Conservation (phyloP, 2,797 vertebrate genomes). For the Sylvilagus floridanus region DNA sequence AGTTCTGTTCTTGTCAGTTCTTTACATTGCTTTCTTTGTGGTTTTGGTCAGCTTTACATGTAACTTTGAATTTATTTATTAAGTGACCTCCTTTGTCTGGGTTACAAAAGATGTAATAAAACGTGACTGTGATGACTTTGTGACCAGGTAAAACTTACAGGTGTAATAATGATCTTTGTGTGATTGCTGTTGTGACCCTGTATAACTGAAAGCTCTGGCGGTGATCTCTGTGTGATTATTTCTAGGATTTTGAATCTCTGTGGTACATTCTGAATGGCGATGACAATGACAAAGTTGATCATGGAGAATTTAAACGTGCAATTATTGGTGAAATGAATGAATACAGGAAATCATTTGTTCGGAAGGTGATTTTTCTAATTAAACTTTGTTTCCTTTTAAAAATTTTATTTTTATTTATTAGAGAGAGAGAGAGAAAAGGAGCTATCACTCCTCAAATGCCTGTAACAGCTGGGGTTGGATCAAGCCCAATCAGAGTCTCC, state of each 20-base stretch:
- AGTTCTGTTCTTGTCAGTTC: background rate
- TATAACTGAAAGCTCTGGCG: background rate
- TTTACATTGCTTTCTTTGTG: constrained; percentile 3
- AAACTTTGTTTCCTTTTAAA: background rate
- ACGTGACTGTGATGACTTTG: background rate
- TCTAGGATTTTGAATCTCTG: constrained; percentile 88
- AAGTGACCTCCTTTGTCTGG: background rate
- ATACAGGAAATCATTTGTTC: constrained; percentile 89
- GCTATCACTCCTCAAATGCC: too few species aligned
- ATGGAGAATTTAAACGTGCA: constrained; percentile 84
- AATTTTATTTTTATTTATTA: too few species aligned
- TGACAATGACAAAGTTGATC: constrained; percentile 77
- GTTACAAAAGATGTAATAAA: background rate
- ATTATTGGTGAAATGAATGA: constrained; percentile 91
- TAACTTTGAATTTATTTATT: background rate
- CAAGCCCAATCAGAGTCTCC: too few species aligned
- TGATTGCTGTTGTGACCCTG: background rate
- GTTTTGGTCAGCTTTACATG: constrained; percentile 20
- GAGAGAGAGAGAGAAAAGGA: too few species aligned
- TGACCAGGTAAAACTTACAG: background rate
- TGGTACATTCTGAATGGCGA: constrained; percentile 86
- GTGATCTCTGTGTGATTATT: constrained; percentile 51
- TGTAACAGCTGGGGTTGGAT: too few species aligned
- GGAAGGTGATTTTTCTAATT: constrained; percentile 87
- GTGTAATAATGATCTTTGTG: background rate